Evolutionary conservation across 2,797 vertebrate genomes (phyloP), one percentile per base, ranked within the genome.

Genomic region (Crax fasciolata): DNA sequence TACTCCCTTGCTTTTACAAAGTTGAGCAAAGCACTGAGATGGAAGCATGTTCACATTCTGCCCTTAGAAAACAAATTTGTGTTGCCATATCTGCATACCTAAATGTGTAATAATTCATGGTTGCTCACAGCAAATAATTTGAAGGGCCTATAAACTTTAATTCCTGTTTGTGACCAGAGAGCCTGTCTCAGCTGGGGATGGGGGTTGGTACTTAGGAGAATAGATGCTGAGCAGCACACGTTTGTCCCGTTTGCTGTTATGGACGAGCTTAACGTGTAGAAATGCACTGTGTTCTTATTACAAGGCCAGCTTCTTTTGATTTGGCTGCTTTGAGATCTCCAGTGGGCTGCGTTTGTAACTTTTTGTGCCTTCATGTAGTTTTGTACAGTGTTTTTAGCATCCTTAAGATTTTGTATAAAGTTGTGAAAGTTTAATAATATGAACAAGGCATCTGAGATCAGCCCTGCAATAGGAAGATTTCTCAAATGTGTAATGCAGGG

Each of bases 301-400:
- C 93, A 95, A 94, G n/a, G 88, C 81, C 78, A 87, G 46, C 91
- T 94, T 90, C 49, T 77, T 90, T 68, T 73, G n/a, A 92, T 43
- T 70, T 95, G 95, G 87, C 94, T 90, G 93, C 95, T 97, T 89
- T 62, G 77, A 88, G 24, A 61, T 79, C 74, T 83, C 70, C 65
- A 66, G 21, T n/a, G 46, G 48, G 62, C 76, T 92, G 74, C 20
- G 9, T 75, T 86, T 92, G 81, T 57, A 68, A 74, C 77, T 95
- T 79, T 85, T 83, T 65, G 82, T 95, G 90, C 95, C 96, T 97
- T 97, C 94, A 91, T 85, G 67, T 96, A 55, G 63, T 57, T 95
- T 96, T 96, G 85, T 92, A 93, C 44, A 46, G 41, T 89, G 80
- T 65, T 95, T 96, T 89, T 90, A 93, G 92, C 16, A 11, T 68